A percentile compares a stretch with the other conserved stretches of the same genome.
Conservation (phyloP, 1,140 invertebrate species). For the Plectus sambesii region DNA sequence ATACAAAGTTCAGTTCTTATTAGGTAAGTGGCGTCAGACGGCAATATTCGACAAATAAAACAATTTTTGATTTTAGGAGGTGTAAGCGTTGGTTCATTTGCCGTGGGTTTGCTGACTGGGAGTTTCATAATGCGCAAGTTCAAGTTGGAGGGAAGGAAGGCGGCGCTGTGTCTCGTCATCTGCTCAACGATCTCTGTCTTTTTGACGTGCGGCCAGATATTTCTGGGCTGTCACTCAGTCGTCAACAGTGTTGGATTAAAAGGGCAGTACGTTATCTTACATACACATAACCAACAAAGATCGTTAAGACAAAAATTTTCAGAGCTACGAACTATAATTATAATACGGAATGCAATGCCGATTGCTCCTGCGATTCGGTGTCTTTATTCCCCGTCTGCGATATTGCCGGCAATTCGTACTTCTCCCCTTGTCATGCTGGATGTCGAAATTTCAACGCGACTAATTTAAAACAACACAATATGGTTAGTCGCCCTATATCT, state of each 20-base stretch:
- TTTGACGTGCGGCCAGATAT: constrained; percentile 19
- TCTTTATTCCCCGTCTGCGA: constrained; percentile 27
- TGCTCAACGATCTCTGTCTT: constrained; percentile 22
- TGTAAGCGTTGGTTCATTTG: constrained; percentile 18
- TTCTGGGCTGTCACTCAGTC: constrained; percentile 25
- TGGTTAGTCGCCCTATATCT: constrained; percentile 20
- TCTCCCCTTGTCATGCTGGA: constrained; percentile 30
- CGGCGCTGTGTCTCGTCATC: constrained; percentile 20
- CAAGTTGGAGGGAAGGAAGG: constrained; percentile 23
- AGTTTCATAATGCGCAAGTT: constrained; percentile 21
- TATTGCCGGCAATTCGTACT: constrained; percentile 20
- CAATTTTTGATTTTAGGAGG: constrained; percentile 1
- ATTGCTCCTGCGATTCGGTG: constrained; percentile 19
- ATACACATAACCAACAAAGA: neutral
- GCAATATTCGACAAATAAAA: too few species aligned
- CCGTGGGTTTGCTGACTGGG: constrained; percentile 21
- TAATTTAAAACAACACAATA: constrained; percentile 11
- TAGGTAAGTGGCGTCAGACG: constrained; percentile 18
- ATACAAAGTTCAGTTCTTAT: constrained; percentile 23
- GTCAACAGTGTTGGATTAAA: constrained; percentile 19
- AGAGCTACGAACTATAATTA: constrained; percentile 34
- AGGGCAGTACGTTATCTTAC: constrained; percentile 18
- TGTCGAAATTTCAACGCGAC: constrained; percentile 25
- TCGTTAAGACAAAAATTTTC: constrained; percentile 20
- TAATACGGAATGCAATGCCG: constrained; percentile 22